These are phyloP conservation scores for Lepidurus couesii DNA, from an alignment of 1,140 invertebrate species.

Conservation along the genomic window DNA sequence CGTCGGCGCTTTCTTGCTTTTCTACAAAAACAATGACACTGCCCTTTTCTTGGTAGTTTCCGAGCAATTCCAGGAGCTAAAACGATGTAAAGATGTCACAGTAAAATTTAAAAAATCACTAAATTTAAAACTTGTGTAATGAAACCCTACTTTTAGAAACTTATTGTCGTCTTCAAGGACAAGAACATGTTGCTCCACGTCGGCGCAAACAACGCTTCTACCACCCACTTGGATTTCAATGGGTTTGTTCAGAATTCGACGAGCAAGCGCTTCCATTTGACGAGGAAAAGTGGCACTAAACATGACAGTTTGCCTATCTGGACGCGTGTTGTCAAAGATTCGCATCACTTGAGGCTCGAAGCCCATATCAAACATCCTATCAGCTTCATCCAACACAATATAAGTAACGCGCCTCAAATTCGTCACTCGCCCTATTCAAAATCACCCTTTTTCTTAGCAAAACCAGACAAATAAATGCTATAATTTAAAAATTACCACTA, in stretches of 20 bases:
- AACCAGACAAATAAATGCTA: constrained; percentile 13
- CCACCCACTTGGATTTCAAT: constrained; percentile 95
- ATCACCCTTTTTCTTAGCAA: constrained; percentile 42
- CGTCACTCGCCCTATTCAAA: constrained; percentile 70
- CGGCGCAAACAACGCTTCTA: constrained; percentile 93
- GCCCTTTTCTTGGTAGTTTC: constrained; percentile 87
- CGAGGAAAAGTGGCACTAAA: constrained; percentile 98
- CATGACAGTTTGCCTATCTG: constrained; percentile 96
- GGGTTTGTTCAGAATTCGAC: constrained; percentile 87
- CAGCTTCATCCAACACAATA: constrained; percentile 96
- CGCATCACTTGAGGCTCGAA: constrained; percentile 99
- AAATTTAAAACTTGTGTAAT: not conserved
- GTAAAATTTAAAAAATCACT: not conserved
- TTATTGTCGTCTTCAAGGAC: constrained; percentile 95
- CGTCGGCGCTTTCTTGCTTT: constrained; percentile 96
- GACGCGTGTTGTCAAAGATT: constrained; percentile 94
- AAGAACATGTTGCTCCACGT: constrained; percentile 92
- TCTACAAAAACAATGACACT: constrained; percentile 97
- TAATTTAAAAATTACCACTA: constrained; percentile 57
- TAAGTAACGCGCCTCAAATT: constrained; percentile 94
- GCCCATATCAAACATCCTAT: constrained; percentile 99
- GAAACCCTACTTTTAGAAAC: constrained; percentile 69
- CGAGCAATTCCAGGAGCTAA: constrained; percentile 82
- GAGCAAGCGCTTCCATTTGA: constrained; percentile 96
- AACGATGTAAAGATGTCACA: not conserved